Evolutionary conservation across 2,888 invertebrate species (phyloP).

Genomic region (Timandra comae): DNA sequence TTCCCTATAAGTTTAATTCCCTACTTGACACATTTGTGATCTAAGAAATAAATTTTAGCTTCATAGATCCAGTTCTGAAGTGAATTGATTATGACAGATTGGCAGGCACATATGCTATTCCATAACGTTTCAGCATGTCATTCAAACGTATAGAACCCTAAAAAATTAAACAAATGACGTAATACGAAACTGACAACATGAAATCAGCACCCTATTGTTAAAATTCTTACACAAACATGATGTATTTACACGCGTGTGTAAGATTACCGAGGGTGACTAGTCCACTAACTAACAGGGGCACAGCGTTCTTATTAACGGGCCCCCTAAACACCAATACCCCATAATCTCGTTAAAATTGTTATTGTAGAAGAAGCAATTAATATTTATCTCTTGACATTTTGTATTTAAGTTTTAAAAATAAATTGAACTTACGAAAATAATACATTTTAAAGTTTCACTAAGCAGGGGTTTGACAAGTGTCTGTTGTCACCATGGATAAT

Average conservation of each 20-base stretch:
- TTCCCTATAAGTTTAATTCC: no score
- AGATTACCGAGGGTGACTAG: constrained; percentile 53
- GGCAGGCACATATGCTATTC: no score
- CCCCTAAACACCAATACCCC: constrained; percentile 58
- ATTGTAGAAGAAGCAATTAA: constrained; percentile 20
- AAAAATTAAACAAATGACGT: constrained; percentile 13
- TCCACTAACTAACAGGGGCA: constrained; percentile 68
- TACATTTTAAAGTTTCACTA: no score
- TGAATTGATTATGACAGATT: no score
- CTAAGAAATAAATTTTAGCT: no score
- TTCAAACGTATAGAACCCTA: no score
- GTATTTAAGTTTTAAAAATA: neutral
- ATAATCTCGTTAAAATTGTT: constrained; percentile 45
- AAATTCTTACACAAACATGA: constrained; percentile 24
- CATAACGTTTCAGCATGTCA: no score
- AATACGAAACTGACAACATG: constrained; percentile 16
- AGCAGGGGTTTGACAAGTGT: no score
- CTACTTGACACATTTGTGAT: no score
- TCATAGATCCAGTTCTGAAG: no score
- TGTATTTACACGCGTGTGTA: constrained; percentile 46
- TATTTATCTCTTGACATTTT: constrained; percentile 10
- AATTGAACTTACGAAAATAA: no score
- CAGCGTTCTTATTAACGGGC: constrained; percentile 64
- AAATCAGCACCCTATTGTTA: constrained; percentile 23
- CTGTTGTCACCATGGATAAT: no score